phyloP scores from a whole-genome alignment of 1,140 invertebrate species.

The Drosophila lacteicornis region DNA sequence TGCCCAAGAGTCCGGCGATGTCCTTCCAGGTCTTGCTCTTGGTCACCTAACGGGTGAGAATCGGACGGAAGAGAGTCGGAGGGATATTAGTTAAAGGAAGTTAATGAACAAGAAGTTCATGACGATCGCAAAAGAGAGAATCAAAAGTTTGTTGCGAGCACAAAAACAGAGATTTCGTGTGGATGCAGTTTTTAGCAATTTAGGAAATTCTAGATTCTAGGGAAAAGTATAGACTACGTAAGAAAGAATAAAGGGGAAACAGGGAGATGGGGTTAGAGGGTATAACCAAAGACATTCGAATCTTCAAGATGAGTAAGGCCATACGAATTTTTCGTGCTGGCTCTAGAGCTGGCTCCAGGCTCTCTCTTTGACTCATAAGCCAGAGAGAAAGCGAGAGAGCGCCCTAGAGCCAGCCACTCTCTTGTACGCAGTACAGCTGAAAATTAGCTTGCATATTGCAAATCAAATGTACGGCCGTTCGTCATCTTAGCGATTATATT shows the following conservation, averaged over 20 bases:
- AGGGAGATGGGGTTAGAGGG: not conserved
- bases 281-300: not conserved
- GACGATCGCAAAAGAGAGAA: constrained; percentile 37
- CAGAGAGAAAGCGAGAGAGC: too few species aligned
- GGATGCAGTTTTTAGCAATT: constrained; percentile 42
- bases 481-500: too few species aligned
- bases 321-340: too few species aligned
- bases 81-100: not conserved
- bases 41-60: constrained; percentile 90
- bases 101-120: not conserved
- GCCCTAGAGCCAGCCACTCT: too few species aligned
- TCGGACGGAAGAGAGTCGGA: constrained; percentile 20
- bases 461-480: too few species aligned
- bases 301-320: too few species aligned
- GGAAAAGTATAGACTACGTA: constrained; percentile 9
- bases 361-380: too few species aligned
- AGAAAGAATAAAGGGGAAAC: not conserved
- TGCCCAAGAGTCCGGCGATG: constrained; percentile 95
- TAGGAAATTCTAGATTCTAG: not conserved
- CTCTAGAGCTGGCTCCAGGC: too few species aligned
- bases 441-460: too few species aligned
- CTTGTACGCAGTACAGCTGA: too few species aligned
- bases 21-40: constrained; percentile 99
- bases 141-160: constrained; percentile 42
- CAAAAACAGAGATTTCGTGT: constrained; percentile 32